Base-by-base conservation (phyloP, 2,888 invertebrate genomes). In the Syritta pipiens region DNA sequence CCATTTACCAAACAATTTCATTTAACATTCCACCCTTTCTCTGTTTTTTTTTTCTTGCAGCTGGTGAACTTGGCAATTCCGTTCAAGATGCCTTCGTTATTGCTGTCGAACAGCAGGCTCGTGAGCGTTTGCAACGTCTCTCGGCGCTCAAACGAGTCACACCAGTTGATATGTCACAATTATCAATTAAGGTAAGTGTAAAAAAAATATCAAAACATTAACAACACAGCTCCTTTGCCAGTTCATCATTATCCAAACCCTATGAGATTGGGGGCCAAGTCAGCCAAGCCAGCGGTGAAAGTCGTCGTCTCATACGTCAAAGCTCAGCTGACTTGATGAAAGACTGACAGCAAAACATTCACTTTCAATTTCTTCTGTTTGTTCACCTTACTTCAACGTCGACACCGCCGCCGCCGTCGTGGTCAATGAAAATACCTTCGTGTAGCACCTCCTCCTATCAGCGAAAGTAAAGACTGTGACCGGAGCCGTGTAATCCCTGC, bases 31-130 rank as follows among this genome's bases (percentile, higher is more conserved):
- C 14, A 17, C 37, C 37, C 37, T 37, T 49, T 42, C 32, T 28
- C 30, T 19, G 12, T 57, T 35, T 79, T 19, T 20, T 30, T 83
- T 1, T 62, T n/a, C 20, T 84, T 91, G 17, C 91, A 95, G 96
- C 95, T 89, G 92, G 94, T 87, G 96, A 96, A 90, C 92, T 96
- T 90, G 95, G 94, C 77, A 94, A 94, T 90, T 94, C 94, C 87
- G 94, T 97, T 87, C 96, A 97, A 90, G 97, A 97, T 95, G 97
- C 97, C 83, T 98, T 97, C 92, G 97, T 98, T 91, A 97, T 98
- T 90, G 97, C 97, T 83, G 97, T 98, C 89, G 97, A 98, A 91
- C 96, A 97, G 91, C 96, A 96, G 91, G 96, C 95, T 79, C 91
- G 95, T 85, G 96, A 97, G 91, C 94, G 97, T 86, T 91, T 98